Conservation (phyloP, 2,888 invertebrate genomes). For the Scaptomyza parva region DNA sequence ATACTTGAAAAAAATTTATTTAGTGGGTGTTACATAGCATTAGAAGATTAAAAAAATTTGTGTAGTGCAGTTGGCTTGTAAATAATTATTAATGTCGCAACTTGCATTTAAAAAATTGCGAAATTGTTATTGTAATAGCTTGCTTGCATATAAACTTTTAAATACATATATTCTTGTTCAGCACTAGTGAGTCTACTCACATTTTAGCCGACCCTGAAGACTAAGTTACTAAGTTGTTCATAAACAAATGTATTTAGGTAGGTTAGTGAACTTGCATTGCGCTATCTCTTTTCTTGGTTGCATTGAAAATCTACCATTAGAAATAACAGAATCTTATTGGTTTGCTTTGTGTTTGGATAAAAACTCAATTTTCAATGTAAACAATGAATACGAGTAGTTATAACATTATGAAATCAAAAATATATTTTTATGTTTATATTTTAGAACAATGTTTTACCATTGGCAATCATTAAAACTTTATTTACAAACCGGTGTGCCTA, state of each 20-base stretch:
- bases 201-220: neutral
- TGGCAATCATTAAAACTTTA: neutral
- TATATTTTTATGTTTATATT: neutral
- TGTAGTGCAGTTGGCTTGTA: constrained; percentile 2
- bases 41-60: neutral
- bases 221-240: neutral
- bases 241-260: neutral
- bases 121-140: too few species aligned
- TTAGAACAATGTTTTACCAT: neutral
- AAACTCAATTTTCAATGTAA: neutral
- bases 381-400: neutral
- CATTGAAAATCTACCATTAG: constrained; percentile 8
- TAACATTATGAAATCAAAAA: neutral
- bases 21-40: neutral
- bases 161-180: neutral
- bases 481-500: neutral
- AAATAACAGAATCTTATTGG: constrained; percentile 1
- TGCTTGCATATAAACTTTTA: neutral
- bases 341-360: neutral
- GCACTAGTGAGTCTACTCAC: neutral
- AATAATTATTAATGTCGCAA: constrained; percentile 3
- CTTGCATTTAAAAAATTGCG: neutral
- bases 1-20: constrained; percentile 3
- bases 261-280: constrained; percentile 9
- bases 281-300: constrained; percentile 13